Conservation (phyloP, 1,140 invertebrate genomes). For the Thaumatotibia leucotreta region DNA sequence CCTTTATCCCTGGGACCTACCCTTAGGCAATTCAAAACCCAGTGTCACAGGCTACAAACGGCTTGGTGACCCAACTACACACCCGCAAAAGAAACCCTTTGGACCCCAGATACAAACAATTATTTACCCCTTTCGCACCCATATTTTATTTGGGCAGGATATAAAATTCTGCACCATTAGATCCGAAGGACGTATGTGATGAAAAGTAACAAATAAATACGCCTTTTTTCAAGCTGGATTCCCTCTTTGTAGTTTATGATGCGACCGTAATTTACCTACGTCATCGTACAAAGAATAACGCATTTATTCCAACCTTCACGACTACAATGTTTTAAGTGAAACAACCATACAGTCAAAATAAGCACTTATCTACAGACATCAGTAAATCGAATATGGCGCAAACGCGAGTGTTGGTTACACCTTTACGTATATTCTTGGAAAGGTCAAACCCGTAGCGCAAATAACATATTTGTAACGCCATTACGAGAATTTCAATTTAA, state of each 20-base stretch:
- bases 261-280: constrained; percentile 4
- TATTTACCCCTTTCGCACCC: neutral
- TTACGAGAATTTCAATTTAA: neutral
- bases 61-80: neutral
- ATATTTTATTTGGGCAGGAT: constrained; percentile 6
- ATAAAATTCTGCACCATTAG: neutral
- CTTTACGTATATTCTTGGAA: neutral
- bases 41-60: neutral
- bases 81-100: neutral
- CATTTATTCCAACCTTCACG: neutral
- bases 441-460: neutral
- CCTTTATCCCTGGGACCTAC: neutral
- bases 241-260: neutral
- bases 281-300: neutral
- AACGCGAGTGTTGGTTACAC: neutral
- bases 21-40: neutral
- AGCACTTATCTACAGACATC: neutral
- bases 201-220: neutral
- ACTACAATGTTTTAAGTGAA: neutral
- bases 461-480: neutral
- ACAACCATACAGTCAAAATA: neutral
- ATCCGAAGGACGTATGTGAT: neutral
- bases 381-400: neutral
- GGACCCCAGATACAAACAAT: neutral
- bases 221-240: neutral